Evolutionary conservation across 2,797 vertebrate species (phyloP).

Genomic region (Pseudomugil gertrudae): DNA sequence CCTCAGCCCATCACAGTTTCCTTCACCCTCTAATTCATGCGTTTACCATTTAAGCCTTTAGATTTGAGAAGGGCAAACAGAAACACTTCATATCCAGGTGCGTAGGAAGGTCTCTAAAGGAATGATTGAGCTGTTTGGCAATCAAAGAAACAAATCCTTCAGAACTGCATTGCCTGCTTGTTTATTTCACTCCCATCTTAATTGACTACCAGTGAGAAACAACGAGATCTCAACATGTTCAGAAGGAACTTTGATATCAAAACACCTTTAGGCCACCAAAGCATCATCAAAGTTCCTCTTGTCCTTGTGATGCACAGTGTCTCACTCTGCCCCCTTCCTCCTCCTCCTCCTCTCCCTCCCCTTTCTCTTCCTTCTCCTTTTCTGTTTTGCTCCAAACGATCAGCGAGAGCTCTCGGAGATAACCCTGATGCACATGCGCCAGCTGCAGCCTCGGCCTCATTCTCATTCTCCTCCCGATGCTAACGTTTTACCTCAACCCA

Average conservation of each 20-base stretch:
- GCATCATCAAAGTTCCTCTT: slow-evolving; percentile 69
- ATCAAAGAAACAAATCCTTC: no score
- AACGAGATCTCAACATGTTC: slow-evolving; percentile 62
- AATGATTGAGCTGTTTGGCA: slow-evolving; percentile 42
- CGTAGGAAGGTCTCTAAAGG: slow-evolving; percentile 4
- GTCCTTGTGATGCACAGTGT: slow-evolving; percentile 57
- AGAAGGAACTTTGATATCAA: slow-evolving; percentile 66
- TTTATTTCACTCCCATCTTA: slow-evolving; percentile 35
- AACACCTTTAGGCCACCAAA: slow-evolving; percentile 63
- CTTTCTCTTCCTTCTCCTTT: slow-evolving; percentile 28
- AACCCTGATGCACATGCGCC: slow-evolving; percentile 42
- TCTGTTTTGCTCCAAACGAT: slow-evolving; percentile 26
- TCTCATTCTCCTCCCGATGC: slow-evolving; percentile 59
- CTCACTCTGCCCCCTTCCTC: slow-evolving; percentile 35
- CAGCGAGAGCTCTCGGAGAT: slow-evolving; percentile 54
- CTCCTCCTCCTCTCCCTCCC: slow-evolving; percentile 26
- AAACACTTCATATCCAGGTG: slow-evolving; percentile 28
- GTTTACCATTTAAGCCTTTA: slow-evolving; percentile 10
- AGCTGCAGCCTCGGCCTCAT: slow-evolving; percentile 52
- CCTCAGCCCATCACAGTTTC: slow-evolving; percentile 4
- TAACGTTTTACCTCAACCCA: slow-evolving; percentile 55
- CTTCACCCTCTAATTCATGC: slow-evolving; percentile 19
- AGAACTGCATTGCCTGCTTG: slow-evolving; percentile 23
- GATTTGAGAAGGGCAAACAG: slow-evolving; percentile 22
- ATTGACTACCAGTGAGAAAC: slow-evolving; percentile 45